Evolutionary conservation across 1,140 invertebrate genomes (phyloP), one percentile per base, ranked within the genome.

Genomic region (Dreissena polymorpha): DNA sequence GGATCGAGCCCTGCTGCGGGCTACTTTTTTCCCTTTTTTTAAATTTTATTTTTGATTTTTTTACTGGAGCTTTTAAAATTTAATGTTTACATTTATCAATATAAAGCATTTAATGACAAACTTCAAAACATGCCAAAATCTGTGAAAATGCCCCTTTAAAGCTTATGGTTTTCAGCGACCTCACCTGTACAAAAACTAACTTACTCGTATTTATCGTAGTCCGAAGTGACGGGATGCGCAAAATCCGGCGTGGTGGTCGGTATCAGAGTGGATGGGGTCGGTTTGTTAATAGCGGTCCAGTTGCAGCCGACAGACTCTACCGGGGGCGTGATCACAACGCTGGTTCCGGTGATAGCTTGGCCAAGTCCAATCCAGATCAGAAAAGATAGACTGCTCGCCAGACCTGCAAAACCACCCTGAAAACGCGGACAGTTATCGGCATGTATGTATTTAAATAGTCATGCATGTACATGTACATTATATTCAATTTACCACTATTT

Each of bases 301-400:
- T 55, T 77, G 55, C 80, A 95, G 14, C 60, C 70, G 27, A 50
- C 64, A 16, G 57, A 85, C 10, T 23, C 65, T 94, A 95, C 16
- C 94, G 0, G 95, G 94, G 89, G 84, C 63, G 67, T 85, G 29
- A 13, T 82, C 51, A 25, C 64, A 39, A 86, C 70, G 96, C 96
- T 86, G 65, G 95, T 94, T 89, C 96, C 95, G 14, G 95, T 95
- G 0, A 95, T 93, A 90, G 97, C 96, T 0, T 96, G 95, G 10
- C 96, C 96, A 18, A 97, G 93, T 0, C 96, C 96, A 21, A 97
- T 95, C 96, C 96, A 97, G 0, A 95, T 94, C 3, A 96, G 95
- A 3, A 97, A 92, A 13, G 94, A 88, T 0, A 97, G 93, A 60
- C 96, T 95, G 7, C 94, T 27, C 10, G 39, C 18, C 7, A 82